phyloP scores from a whole-genome alignment of 2,888 invertebrate species.

The Piscicola geometra region DNA sequence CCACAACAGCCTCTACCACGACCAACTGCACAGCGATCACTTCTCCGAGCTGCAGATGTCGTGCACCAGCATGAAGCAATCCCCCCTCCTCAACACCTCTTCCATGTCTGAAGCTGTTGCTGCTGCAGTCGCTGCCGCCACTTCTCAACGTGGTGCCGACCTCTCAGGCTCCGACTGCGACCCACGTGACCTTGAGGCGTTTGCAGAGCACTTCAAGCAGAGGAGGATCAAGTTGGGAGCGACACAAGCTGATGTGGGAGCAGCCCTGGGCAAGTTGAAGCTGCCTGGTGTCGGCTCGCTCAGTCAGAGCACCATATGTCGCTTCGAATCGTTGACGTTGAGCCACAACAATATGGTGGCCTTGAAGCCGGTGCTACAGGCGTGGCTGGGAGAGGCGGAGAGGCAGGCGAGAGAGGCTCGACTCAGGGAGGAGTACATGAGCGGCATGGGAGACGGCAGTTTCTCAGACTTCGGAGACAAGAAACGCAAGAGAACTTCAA shows the following conservation, averaged over 20 bases:
- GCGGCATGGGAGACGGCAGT: constrained; percentile 50
- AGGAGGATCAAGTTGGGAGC: constrained; percentile 95
- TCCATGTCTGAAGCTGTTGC: constrained; percentile 22
- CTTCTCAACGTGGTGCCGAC: constrained; percentile 40
- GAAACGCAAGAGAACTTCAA: constrained; percentile 95
- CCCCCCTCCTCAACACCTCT: constrained; percentile 14
- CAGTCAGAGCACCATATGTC: constrained; percentile 96
- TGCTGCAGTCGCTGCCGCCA: constrained; percentile 50
- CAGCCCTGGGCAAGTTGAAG: constrained; percentile 94
- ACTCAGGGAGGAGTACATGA: constrained; percentile 31
- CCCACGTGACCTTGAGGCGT: constrained; percentile 86
- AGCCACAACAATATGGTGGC: constrained; percentile 99
- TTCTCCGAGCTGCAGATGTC: neutral
- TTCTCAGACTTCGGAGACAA: constrained; percentile 64
- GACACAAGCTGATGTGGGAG: constrained; percentile 96
- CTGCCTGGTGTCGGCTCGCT: constrained; percentile 98
- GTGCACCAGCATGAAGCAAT: constrained; percentile 22
- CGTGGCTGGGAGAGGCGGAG: constrained; percentile 93
- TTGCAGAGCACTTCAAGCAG: constrained; percentile 98
- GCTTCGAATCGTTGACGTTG: constrained; percentile 96
- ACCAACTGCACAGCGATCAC: neutral
- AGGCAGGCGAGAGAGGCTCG: constrained; percentile 50
- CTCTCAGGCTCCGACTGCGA: constrained; percentile 58
- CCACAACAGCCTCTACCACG: neutral
- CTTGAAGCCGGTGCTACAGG: constrained; percentile 93